Evolutionary conservation across 37 sponge, comb jelly and placozoan species (phyloP), one percentile per base, ranked within the genome.

Genomic region (Theonella swinhoei): DNA sequence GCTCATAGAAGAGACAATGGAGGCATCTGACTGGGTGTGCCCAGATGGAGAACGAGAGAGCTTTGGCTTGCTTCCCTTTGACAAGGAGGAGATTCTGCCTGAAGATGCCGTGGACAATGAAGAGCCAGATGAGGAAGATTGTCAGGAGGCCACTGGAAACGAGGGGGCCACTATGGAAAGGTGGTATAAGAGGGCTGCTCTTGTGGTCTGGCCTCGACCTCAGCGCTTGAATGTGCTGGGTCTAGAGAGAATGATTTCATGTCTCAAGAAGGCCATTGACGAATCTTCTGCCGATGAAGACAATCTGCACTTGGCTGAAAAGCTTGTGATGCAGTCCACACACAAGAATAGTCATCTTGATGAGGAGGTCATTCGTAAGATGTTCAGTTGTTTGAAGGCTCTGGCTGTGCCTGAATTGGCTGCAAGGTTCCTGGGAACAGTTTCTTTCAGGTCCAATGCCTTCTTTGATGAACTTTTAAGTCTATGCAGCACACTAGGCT

Each of bases 151-250:
- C 22, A 66, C 68, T 8, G 68, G 68, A 5, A 66, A 66, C 31
- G 68, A 66, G 68, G 68, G 68, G 7, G 68, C n/a, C 22, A 19
- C 9, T 8, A 66, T 66, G 7, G 68, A 66, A 7, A 8, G 31
- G 9, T 5, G 5, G 31, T 66, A 66, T 29, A 9, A 19, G 20
- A 8, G 22, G 31, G 68, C 68, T 5, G 28, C 68, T 9, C 68
- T 66, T 5, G 31, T 66, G 31, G 68, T 66, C 20, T 66, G 68
- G 68, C 68, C 68, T 8, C 31, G 54, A n/a, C n/a, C n/a, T n/a
- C n/a, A n/a, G n/a, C n/a, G n/a, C n/a, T n/a, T n/a, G n/a, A n/a
- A n/a, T n/a, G n/a, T n/a, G n/a, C n/a, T n/a, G n/a, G n/a, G n/a
- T n/a, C n/a, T n/a, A n/a, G n/a, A n/a, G n/a, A n/a, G n/a, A n/a